Percentiles rank a stretch among this genome's conserved stretches.
phyloP scores from a whole-genome alignment of 2,888 invertebrate genomes.

The Drosophila conformis region DNA sequence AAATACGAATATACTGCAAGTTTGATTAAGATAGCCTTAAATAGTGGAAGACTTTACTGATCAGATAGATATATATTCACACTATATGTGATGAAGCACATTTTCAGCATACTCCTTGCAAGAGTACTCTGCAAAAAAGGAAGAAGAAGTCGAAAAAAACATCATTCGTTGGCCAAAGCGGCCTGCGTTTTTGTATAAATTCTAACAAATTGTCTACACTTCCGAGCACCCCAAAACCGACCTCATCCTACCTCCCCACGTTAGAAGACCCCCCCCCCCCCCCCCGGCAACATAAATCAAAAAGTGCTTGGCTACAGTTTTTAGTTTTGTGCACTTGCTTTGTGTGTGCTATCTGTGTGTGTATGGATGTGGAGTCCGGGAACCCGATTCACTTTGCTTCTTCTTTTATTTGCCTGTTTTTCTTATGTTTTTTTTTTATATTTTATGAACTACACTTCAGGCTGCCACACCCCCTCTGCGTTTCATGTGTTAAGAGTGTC shows the following conservation, averaged over 20 bases:
- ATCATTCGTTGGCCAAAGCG: constrained; percentile 61
- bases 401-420: constrained; percentile 23
- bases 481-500: constrained; percentile 7
- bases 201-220: constrained; percentile 81
- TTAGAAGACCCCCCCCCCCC: not conserved
- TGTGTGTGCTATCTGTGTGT: constrained; percentile 62
- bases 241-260: constrained; percentile 8
- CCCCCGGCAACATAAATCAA: constrained; percentile 60
- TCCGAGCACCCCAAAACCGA: constrained; percentile 56
- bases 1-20: not conserved
- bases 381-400: constrained; percentile 28
- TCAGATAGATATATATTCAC: not conserved
- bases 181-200: constrained; percentile 75
- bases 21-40: not conserved
- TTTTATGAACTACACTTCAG: constrained; percentile 64
- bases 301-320: constrained; percentile 80
- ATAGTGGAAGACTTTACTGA: not conserved
- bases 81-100: not conserved
- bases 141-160: constrained; percentile 3
- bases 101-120: not conserved
- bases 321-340: constrained; percentile 78
- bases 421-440: constrained; percentile 28
- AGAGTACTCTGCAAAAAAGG: not conserved
- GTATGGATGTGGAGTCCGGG: constrained; percentile 22
- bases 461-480: not conserved